Evolutionary conservation across 2,888 invertebrate genomes (phyloP).

Genomic region (Eilema sororculum): DNA sequence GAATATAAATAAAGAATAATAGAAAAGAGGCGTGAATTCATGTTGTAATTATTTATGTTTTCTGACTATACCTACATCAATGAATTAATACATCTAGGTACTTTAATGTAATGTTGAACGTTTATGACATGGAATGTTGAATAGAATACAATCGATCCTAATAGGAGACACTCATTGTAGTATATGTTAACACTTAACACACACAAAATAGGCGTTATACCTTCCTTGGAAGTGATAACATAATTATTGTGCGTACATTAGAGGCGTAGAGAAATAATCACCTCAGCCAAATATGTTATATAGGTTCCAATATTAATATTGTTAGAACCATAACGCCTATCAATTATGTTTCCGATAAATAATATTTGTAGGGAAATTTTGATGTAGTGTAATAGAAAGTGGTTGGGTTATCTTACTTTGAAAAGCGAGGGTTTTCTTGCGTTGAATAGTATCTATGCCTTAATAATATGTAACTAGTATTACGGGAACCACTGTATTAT

Average conservation of each 20-base stretch:
- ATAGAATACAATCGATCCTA: no score
- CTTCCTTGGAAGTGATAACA: slow-evolving; percentile 10
- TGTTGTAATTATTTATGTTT: no score
- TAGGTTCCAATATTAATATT: background rate
- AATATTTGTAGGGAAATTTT: background rate
- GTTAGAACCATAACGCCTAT: background rate
- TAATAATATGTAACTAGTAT: no score
- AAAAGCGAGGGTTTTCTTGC: no score
- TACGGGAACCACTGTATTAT: background rate
- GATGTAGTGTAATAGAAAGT: background rate
- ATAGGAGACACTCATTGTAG: no score
- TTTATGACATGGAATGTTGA: no score
- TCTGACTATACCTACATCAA: no score
- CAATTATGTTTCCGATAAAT: background rate
- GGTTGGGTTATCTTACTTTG: background rate
- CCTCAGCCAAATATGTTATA: background rate
- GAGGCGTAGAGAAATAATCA: background rate
- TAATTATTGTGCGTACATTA: background rate
- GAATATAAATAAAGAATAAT: no score
- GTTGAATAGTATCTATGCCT: background rate
- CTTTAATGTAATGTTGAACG: no score
- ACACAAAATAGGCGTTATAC: background rate
- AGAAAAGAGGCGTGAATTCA: no score
- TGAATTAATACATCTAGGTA: no score
- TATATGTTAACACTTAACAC: background rate